Base-by-base conservation (phyloP, 2,113 vertebrate species). In the Tetrao urogallus region DNA sequence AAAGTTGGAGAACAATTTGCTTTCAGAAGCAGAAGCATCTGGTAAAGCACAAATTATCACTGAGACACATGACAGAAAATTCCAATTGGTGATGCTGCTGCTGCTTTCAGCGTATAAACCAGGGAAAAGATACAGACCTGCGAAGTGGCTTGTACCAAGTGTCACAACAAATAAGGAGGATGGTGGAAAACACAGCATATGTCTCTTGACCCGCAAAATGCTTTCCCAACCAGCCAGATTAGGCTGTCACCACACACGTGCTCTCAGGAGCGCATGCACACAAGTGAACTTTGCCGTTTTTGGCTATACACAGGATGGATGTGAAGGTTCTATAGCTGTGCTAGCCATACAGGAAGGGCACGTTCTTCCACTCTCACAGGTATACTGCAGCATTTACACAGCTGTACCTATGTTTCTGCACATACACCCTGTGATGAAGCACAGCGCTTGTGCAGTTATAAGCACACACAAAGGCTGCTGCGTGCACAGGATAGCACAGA, bases 31-130 rank as follows among this genome's bases (percentile, higher is more conserved):
- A 56, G 79, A 78, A 38, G 34, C 82, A 92, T 75, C 69, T 89
- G 52, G 65, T 83, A 69, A 92, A 94, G 57, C 61, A 91, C 72
- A 91, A 92, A 91, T 91, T 94, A 92, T 86, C 71, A 70, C 0
- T 21, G 79, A 94, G 45, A 77, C 43, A 83, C 43, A 52, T 32
- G 43, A 81, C 27, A 86, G 81, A 89, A 89, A 75, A 64, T 13
- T 67, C 34, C 65, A 77, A 81, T 3, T 65, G 56, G 36, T 48
- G 84, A 69, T 1, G 1, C 20, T 86, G 72, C 2, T 7, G 72
- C 52, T 78, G 82, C 45, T 52, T 88, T 82, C 70, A 28, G 24
- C 45, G 40, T 50, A 78, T 73, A 86, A 77, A 90, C 6, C 7
- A 86, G 18, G 17, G 54, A 58, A 78, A 83, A 86, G 57, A 77